These are phyloP conservation scores for Gryllus longicercus DNA, from an alignment of 2,888 invertebrate genomes.

Conservation along the genomic window DNA sequence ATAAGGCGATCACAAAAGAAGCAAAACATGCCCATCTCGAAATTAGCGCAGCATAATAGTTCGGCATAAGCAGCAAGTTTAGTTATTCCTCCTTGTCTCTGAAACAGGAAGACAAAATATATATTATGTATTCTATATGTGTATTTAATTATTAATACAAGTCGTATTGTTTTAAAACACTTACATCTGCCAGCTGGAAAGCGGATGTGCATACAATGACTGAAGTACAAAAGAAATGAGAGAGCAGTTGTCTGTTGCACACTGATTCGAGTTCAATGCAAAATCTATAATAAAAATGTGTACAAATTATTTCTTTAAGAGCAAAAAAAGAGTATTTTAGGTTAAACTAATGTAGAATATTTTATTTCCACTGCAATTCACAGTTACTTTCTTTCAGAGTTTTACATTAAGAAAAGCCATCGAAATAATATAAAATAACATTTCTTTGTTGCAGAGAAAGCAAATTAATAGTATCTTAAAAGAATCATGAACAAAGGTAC, in stretches of 20 bases:
- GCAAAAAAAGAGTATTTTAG: too few relatives aligned
- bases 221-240: not conserved
- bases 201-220: slow-evolving; percentile 17
- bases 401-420: too few relatives aligned
- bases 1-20: not conserved
- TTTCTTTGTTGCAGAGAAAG: too few relatives aligned
- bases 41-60: not conserved
- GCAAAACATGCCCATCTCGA: slow-evolving; percentile 19
- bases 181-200: slow-evolving; percentile 18
- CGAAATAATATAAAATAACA: too few relatives aligned
- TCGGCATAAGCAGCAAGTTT: not conserved
- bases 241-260: not conserved
- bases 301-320: too few relatives aligned
- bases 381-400: too few relatives aligned
- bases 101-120: not conserved
- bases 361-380: too few relatives aligned
- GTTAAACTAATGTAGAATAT: too few relatives aligned
- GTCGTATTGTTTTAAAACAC: not conserved
- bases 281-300: not conserved
- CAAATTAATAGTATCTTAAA: too few relatives aligned
- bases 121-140: too few relatives aligned
- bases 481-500: too few relatives aligned
- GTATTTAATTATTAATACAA: too few relatives aligned
- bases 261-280: not conserved
- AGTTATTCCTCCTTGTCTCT: not conserved